These are phyloP conservation scores for Clarias magur DNA, from an alignment of 2,113 vertebrate genomes.

Conservation along the genomic window DNA sequence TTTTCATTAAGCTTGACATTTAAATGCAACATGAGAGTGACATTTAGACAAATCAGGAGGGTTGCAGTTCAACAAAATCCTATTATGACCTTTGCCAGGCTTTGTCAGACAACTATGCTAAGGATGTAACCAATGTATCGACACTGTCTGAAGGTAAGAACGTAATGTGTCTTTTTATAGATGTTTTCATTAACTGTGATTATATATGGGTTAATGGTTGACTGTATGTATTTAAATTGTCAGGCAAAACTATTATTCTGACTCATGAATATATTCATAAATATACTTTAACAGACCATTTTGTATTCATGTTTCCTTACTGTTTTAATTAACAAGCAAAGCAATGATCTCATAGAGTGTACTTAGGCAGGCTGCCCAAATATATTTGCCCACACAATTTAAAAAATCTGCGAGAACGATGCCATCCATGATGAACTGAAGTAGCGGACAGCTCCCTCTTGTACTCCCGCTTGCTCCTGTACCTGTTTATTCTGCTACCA, in stretches of 20 bases:
- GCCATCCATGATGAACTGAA: no score
- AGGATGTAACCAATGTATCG: background rate
- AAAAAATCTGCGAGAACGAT: no score
- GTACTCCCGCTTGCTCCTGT: no score
- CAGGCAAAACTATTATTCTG: background rate
- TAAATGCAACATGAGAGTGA: constrained; percentile 32
- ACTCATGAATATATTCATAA: background rate
- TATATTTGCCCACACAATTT: no score
- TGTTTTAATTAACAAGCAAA: background rate
- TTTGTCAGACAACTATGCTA: background rate
- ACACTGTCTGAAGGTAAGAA: background rate
- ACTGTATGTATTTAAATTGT: background rate
- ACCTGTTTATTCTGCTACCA: no score
- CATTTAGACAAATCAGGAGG: constrained; percentile 37
- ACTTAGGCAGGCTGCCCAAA: no score
- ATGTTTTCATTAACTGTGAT: no score
- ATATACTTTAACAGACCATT: background rate
- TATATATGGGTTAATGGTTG: background rate
- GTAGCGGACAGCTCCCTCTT: no score
- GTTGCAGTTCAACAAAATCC: background rate
- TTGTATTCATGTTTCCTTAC: background rate
- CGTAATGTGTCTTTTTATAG: background rate
- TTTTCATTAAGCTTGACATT: constrained; percentile 31
- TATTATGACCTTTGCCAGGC: constrained; percentile 1
- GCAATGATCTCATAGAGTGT: background rate